Evolutionary conservation across 1,140 invertebrate genomes (phyloP), one percentile per base, ranked within the genome.

Genomic region (Panagrolaimus sp.): DNA sequence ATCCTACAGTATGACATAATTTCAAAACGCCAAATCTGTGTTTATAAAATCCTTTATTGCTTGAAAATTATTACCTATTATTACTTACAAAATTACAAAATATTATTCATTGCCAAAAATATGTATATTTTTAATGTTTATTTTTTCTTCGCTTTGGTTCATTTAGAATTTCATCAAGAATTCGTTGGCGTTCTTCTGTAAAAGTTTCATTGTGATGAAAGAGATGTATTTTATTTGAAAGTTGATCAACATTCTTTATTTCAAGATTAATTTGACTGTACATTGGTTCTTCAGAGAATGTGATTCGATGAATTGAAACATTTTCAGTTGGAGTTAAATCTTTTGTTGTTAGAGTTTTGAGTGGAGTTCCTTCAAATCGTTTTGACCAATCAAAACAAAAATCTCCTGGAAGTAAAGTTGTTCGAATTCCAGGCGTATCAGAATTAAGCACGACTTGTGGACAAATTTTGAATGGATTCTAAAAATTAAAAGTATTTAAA

Each of bases 321-420:
- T 58, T 28, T 24, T 5, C 21, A 2, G 14, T 17, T 28, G 52
- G 52, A 12, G 21, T 28, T 8, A 3, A 21, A n/a, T 58, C 52
- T 21, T 12, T 24, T 2, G 21, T n/a, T 12, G 52, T 58, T 28
- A 58, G 17, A 4, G 21, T 8, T 14, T 28, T 21, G 1, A 58
- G 3, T 1, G 52, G 17, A 26, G 52, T 58, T 9, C 52, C 52
- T 12, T 26, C 14, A 21, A 58, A 58, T n/a, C 52, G 15, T 28
- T 58, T 58, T 58, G 21, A 12, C 52, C 52, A 58, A 28, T 58
- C 17, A 58, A 58, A 58, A n/a, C 21, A 21, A 8, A 58, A 58
- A 26, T 58, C 52, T 1, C 52, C 52, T n/a, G 52, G 52, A 3
- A 58, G 52, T 8, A 58, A 8, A n/a, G 52, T 58, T 4, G 28